A percentile compares a stretch with the other conserved stretches of the same genome.
These are phyloP conservation scores for Drosophila aldrichi DNA, from an alignment of 2,888 invertebrate genomes.

Conservation along the genomic window DNA sequence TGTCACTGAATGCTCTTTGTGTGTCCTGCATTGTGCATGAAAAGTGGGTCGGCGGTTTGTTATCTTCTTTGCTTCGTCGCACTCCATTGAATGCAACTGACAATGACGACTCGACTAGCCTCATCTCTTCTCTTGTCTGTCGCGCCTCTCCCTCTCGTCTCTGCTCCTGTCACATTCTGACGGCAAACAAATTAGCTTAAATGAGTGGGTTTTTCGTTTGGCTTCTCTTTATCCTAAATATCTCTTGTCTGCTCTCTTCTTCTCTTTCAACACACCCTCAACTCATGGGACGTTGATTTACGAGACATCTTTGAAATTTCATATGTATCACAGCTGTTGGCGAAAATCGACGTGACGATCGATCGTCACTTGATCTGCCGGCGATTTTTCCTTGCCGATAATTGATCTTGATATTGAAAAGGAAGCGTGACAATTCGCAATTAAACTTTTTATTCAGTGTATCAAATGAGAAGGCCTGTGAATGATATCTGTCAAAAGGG, in stretches of 20 bases:
- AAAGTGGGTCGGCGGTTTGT: conserved; percentile 76
- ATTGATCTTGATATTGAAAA: conserved; percentile 25
- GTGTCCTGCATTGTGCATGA: conserved; percentile 54
- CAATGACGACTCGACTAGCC: conserved; percentile 45
- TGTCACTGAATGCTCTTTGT: conserved; percentile 26
- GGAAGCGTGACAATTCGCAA: conserved; percentile 26
- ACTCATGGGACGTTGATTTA: conserved; percentile 33
- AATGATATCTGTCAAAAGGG: neutral
- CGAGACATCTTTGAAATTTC: conserved; percentile 23
- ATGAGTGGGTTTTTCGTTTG: conserved; percentile 45
- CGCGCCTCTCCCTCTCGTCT: neutral
- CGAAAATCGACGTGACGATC: neutral
- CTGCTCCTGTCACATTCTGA: conserved; percentile 39
- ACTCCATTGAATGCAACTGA: conserved; percentile 54
- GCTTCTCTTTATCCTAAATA: neutral
- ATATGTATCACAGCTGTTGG: conserved; percentile 44
- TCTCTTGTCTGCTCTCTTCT: conserved; percentile 22
- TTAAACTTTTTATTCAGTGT: conserved; percentile 42
- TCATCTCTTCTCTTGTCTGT: too few species aligned
- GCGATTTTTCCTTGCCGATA: conserved; percentile 18
- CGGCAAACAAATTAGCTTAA: conserved; percentile 74
- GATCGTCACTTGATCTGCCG: neutral
- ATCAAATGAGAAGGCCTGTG: conserved; percentile 18
- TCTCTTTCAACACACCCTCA: conserved; percentile 33
- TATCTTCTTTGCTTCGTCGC: too few species aligned